Evolutionary conservation across 2,888 invertebrate genomes (phyloP), one percentile per base, ranked within the genome.

Genomic region (Cacoxenus indagator): DNA sequence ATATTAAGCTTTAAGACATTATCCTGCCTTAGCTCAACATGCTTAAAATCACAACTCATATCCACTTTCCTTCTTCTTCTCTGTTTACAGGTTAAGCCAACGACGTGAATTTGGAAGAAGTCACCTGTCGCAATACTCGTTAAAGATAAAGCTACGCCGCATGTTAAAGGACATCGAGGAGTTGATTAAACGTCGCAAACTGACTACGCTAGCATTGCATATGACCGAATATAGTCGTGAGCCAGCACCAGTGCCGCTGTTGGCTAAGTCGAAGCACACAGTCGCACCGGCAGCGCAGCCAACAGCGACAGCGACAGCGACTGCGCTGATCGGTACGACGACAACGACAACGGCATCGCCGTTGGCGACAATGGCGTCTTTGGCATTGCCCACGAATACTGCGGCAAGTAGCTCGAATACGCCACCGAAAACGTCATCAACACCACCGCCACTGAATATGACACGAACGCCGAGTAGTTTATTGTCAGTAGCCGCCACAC

Each of bases 141-240:
- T 11, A 37, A 37, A 37, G 51, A 17, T 6, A 31, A 70, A 68
- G 66, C 62, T 65, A 67, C 64, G 67, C 76, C 86, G 85, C 82
- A 86, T 87, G 87, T 84, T 86, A 84, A 86, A 85, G 81, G 87
- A 86, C 78, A 83, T 83, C 74, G 84, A 85, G 79, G 80, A 84
- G 75, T 78, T 84, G 77, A 78, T 83, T 76, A 84, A 84, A 75
- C 82, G 80, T 78, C 84, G 78, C 75, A 80, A 79, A 76, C 75
- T 81, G 83, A 78, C 78, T 73, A 75, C 76, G 45, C 66, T 75
- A 64, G 76, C 77, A 57, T 68, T 81, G 72, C 76, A 81, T 67
- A 81, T 81, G 81, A 82, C 77, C 76, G 80, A 81, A 55, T 82
- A 74, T 73, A 82, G 76, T 59, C 78, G 78, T 64, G 74, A 73